These are phyloP conservation scores for Saturnia japonica DNA, from an alignment of 2,888 invertebrate species.

Conservation along the genomic window DNA sequence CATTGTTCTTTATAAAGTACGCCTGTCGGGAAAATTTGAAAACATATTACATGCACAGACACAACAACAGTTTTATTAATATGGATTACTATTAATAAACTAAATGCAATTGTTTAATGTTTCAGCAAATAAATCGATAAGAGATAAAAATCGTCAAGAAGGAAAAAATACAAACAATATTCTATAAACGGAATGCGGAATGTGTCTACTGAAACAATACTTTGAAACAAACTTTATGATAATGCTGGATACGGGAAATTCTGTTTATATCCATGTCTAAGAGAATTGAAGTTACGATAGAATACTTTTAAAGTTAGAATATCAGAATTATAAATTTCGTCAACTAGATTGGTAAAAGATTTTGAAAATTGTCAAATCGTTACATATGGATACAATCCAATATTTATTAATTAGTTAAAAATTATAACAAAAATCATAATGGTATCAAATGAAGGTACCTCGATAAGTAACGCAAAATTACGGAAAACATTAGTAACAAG, in stretches of 20 bases:
- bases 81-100: neutral
- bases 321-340: neutral
- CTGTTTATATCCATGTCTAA: neutral
- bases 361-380: neutral
- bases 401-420: neutral
- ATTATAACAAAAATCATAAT: neutral
- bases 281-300: too few species aligned
- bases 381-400: neutral
- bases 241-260: neutral
- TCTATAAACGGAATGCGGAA: neutral
- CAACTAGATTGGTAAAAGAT: neutral
- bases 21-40: too few species aligned
- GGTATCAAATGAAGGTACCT: neutral
- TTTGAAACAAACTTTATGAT: neutral
- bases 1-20: too few species aligned
- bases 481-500: constrained; percentile 18
- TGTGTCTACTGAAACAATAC: neutral
- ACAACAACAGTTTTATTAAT: too few species aligned
- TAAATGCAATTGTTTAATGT: neutral
- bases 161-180: neutral
- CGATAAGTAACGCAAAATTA: neutral
- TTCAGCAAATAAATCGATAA: neutral
- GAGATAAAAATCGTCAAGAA: neutral
- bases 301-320: neutral
- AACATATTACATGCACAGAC: too few species aligned